A percentile compares a stretch with the other conserved stretches of the same genome.
These are phyloP conservation scores for Marmota monax DNA, from an alignment of 2,113 vertebrate species.

Conservation along the genomic window DNA sequence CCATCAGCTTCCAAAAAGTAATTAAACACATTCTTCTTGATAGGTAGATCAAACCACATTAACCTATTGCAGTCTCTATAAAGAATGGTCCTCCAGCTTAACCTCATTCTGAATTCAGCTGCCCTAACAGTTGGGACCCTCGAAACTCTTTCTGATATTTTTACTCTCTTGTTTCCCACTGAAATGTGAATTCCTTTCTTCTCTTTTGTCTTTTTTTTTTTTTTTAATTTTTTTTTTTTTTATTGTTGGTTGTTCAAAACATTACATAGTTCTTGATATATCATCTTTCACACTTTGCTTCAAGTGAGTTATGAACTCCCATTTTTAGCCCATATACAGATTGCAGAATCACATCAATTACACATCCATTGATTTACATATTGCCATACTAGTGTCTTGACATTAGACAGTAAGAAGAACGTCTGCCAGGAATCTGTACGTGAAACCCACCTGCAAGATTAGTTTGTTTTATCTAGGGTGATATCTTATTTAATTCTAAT, in stretches of 20 bases:
- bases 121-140: neutral
- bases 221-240: too few species aligned
- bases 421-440: neutral
- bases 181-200: neutral
- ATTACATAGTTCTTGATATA: too few species aligned
- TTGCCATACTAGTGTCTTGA: too few species aligned
- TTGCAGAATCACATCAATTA: too few species aligned
- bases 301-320: too few species aligned
- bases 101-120: neutral
- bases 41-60: neutral
- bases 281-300: too few species aligned
- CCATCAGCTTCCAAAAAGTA: conserved; percentile 52
- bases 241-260: too few species aligned
- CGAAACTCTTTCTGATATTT: neutral
- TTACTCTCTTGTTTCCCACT: neutral
- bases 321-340: too few species aligned
- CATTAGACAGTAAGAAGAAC: neutral
- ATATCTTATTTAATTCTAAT: neutral
- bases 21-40: conserved; percentile 38
- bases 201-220: neutral
- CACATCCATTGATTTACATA: too few species aligned
- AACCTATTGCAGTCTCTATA: neutral
- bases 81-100: neutral
- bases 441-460: neutral
- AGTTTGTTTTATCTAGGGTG: neutral